Percentiles rank a stretch among this genome's conserved stretches.
These are phyloP conservation scores for Microctenopoma steveboyesi DNA, from an alignment of 2,797 vertebrate genomes.

Conservation along the genomic window DNA sequence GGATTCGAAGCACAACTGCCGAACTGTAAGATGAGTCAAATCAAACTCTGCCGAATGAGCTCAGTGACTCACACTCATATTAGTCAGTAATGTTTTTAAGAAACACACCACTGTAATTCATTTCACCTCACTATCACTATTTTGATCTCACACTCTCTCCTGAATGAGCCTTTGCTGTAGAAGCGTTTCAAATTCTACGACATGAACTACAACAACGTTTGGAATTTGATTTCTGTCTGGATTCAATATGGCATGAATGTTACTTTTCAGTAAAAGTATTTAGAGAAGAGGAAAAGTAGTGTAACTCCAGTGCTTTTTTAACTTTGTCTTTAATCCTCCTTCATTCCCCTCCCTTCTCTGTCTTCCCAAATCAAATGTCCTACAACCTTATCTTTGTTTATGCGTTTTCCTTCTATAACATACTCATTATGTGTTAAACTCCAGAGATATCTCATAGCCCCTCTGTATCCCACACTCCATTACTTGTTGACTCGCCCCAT, in stretches of 20 bases:
- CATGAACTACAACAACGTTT: conserved; percentile 3
- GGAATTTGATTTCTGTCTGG: not conserved
- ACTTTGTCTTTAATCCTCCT: conserved; percentile 31
- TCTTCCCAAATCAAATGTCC: conserved; percentile 41
- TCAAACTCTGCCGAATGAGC: not conserved
- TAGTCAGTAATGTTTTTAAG: conserved; percentile 41
- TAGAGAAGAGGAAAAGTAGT: conserved; percentile 24
- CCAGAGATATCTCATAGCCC: conserved; percentile 43
- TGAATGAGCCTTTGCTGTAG: not conserved
- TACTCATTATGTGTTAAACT: conserved; percentile 53
- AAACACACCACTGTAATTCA: conserved; percentile 20
- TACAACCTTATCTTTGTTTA: conserved; percentile 13
- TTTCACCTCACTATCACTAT: not conserved
- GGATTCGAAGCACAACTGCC: not conserved
- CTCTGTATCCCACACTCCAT: conserved; percentile 42
- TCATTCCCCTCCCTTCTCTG: conserved; percentile 20
- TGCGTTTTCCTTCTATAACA: conserved; percentile 37
- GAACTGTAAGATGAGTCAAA: conserved; percentile 26
- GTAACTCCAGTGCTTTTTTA: conserved; percentile 32
- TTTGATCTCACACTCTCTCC: not conserved
- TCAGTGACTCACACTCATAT: conserved; percentile 40
- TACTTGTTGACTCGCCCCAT: conserved; percentile 54
- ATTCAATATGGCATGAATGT: conserved; percentile 3
- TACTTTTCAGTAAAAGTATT: conserved; percentile 40
- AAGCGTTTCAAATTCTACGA: conserved; percentile 13